These are phyloP conservation scores for Aurelia aurita complex sp. Pacific DNA, from an alignment of 30 jellyfish, hydroid and myxozoan species.

Conservation along the genomic window DNA sequence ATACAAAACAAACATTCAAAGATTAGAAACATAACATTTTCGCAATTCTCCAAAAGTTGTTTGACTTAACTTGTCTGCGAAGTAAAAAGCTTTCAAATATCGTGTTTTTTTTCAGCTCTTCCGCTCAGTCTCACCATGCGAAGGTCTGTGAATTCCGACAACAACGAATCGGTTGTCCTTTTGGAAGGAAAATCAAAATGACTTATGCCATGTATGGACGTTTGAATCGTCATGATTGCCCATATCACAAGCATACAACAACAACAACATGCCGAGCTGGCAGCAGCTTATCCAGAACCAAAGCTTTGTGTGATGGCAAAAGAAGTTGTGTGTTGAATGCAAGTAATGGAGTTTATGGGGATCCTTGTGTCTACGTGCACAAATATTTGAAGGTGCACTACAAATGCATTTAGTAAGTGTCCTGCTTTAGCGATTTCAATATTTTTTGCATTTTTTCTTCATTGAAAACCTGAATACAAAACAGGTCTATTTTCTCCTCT, in stretches of 20 bases:
- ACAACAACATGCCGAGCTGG: slow-evolving; percentile 49
- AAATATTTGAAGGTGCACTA: slow-evolving; percentile 58
- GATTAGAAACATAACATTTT: too few relatives aligned
- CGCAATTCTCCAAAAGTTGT: too few relatives aligned
- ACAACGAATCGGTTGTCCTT: slow-evolving; percentile 31
- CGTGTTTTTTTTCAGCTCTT: slow-evolving; percentile 9
- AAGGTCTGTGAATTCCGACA: slow-evolving; percentile 23
- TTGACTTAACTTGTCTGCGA: too few relatives aligned
- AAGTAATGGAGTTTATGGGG: slow-evolving; percentile 56
- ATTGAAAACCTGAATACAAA: too few relatives aligned
- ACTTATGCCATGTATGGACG: slow-evolving; percentile 68
- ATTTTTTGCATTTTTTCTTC: too few relatives aligned
- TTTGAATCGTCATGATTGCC: slow-evolving; percentile 2
- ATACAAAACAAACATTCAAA: too few relatives aligned
- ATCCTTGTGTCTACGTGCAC: slow-evolving; percentile 50
- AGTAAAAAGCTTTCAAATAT: too few relatives aligned
- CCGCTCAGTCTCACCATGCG: slow-evolving; percentile 37
- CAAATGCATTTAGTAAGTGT: slow-evolving; percentile 57
- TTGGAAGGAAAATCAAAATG: slow-evolving; percentile 36
- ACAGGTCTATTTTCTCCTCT: too few relatives aligned
- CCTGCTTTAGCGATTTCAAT: too few relatives aligned
- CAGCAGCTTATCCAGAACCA: slow-evolving; percentile 20
- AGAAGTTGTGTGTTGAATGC: slow-evolving; percentile 40
- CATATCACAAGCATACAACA: background rate
- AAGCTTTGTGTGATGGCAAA: slow-evolving; percentile 48